phyloP scores from a whole-genome alignment of 2,797 vertebrate genomes.

The Chrysocyon brachyurus region DNA sequence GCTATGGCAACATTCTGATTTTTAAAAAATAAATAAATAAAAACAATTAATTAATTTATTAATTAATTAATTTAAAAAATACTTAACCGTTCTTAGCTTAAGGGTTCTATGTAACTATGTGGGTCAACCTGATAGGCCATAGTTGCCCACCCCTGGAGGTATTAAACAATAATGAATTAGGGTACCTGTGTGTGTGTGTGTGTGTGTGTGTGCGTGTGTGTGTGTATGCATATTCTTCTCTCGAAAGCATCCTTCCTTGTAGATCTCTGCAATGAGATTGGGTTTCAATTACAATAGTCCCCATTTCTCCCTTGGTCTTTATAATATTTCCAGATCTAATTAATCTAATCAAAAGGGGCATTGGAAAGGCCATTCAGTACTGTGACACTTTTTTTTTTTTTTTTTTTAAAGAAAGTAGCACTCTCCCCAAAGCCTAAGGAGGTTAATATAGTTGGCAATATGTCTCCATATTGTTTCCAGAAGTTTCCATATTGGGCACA shows the following conservation, averaged over 20 bases:
- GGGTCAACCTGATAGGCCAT: no score
- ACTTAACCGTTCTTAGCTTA: not conserved
- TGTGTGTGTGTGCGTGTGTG: accelerated
- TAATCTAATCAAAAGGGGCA: not conserved
- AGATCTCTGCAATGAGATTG: not conserved
- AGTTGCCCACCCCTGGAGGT: not conserved
- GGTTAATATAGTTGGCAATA: not conserved
- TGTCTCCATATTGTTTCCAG: not conserved
- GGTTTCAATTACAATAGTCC: not conserved
- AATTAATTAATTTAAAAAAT: not conserved
- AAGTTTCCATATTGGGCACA: not conserved
- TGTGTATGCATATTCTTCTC: accelerated
- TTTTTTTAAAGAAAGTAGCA: not conserved
- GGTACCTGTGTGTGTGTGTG: not conserved
- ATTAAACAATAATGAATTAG: not conserved
- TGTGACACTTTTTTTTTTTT: not conserved
- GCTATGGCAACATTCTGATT: not conserved
- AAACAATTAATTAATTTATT: not conserved
- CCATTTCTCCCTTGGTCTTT: not conserved
- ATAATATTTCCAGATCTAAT: not conserved
- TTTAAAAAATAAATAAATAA: not conserved
- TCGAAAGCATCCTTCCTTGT: not conserved
- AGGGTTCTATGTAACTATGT: not conserved
- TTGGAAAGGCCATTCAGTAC: not conserved
- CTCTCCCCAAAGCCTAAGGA: not conserved